phyloP scores from a whole-genome alignment of 2,797 vertebrate genomes.

The Hoplostethus atlanticus region DNA sequence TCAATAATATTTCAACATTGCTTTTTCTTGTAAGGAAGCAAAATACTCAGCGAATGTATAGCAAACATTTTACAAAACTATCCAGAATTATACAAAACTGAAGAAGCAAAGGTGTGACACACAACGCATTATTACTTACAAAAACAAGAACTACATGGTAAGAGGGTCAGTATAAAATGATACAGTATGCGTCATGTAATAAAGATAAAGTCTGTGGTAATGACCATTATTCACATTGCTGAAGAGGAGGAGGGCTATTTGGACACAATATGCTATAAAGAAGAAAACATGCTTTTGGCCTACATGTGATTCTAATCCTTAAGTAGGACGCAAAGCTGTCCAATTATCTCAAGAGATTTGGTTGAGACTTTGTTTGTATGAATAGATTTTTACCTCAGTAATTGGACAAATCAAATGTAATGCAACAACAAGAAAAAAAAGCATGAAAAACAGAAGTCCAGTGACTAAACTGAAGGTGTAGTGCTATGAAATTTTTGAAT shows the following conservation, averaged over 20 bases:
- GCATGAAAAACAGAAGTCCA: slow-evolving; percentile 34
- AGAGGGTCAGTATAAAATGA: slow-evolving; percentile 81
- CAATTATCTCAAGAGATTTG: slow-evolving; percentile 75
- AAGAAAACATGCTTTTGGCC: slow-evolving; percentile 67
- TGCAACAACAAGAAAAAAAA: slow-evolving; percentile 53
- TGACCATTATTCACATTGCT: slow-evolving; percentile 81
- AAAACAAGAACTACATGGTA: slow-evolving; percentile 72
- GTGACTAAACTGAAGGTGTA: slow-evolving; percentile 36
- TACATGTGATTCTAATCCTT: slow-evolving; percentile 81
- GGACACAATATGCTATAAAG: slow-evolving; percentile 40
- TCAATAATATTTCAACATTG: slow-evolving; percentile 80
- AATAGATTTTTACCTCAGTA: slow-evolving; percentile 67
- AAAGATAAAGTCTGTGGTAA: slow-evolving; percentile 75
- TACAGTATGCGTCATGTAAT: slow-evolving; percentile 70
- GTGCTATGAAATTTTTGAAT: slow-evolving; percentile 29
- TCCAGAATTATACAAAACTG: slow-evolving; percentile 83
- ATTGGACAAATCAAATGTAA: slow-evolving; percentile 57
- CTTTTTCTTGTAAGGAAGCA: slow-evolving; percentile 83
- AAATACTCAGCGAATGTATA: slow-evolving; percentile 78
- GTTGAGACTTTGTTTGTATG: slow-evolving; percentile 71
- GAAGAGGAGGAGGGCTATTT: slow-evolving; percentile 56
- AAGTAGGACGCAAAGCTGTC: slow-evolving; percentile 74
- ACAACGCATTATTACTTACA: slow-evolving; percentile 74
- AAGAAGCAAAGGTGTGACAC: slow-evolving; percentile 76
- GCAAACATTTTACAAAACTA: slow-evolving; percentile 83